A percentile compares a stretch with the other conserved stretches of the same genome.
These are phyloP conservation scores for Lordiphosa andalusiaca DNA, from an alignment of 2,888 invertebrate genomes.

Conservation along the genomic window DNA sequence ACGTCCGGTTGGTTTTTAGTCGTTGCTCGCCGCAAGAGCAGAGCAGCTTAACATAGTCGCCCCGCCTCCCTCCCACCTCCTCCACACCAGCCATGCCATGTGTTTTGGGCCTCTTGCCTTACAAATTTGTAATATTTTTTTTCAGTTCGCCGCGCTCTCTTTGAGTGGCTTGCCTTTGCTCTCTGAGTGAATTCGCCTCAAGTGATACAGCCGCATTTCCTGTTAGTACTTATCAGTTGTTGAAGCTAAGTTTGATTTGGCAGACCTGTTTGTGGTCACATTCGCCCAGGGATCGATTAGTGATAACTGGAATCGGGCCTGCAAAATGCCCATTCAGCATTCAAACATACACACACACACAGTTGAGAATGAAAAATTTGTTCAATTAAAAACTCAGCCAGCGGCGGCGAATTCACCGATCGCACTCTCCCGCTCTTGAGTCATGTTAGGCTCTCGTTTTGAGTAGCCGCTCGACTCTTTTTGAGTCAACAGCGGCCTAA, in stretches of 20 bases:
- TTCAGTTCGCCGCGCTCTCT: constrained; percentile 4
- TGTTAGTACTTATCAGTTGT: constrained; percentile 13
- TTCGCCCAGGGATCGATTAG: constrained; percentile 1
- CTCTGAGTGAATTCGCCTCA: constrained; percentile 22
- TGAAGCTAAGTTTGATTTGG: no score
- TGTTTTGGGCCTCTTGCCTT: no score
- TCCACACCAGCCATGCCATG: no score
- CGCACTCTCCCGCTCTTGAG: constrained; percentile 11
- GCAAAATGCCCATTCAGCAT: constrained; percentile 40
- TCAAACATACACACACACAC: constrained; percentile 23
- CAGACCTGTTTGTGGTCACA: no score
- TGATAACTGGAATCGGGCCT: constrained; percentile 4
- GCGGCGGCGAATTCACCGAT: constrained; percentile 12
- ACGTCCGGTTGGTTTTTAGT: constrained; percentile 74
- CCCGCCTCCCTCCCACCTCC: not conserved
- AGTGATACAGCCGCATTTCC: constrained; percentile 23
- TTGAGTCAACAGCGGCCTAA: constrained; percentile 5
- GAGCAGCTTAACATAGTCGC: constrained; percentile 14
- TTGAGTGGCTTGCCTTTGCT: not conserved
- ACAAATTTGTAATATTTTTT: no score
- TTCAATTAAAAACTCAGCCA: constrained; percentile 46
- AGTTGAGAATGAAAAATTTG: constrained; percentile 55
- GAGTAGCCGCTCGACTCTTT: constrained; percentile 4
- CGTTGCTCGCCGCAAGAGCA: constrained; percentile 21
- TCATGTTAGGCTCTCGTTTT: constrained; percentile 15